Conservation (phyloP, 2,888 invertebrate genomes). For the Leptinotarsa tumamoca region DNA sequence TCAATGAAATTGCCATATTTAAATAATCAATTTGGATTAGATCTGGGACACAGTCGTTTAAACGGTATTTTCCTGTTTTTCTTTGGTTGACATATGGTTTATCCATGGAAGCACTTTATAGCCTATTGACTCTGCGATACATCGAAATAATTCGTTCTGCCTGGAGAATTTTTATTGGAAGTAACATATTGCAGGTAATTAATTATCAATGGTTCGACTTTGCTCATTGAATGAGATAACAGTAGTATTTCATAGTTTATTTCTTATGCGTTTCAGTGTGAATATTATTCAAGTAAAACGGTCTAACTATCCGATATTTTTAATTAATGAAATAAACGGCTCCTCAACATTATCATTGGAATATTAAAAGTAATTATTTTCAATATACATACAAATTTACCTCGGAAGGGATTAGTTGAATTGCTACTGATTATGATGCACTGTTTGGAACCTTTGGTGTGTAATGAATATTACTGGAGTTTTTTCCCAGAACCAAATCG, state of each 20-base stretch:
- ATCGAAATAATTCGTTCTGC: slow-evolving; percentile 13
- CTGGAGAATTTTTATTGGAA: slow-evolving; percentile 26
- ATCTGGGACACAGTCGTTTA: slow-evolving; percentile 21
- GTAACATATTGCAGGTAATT: slow-evolving; percentile 28
- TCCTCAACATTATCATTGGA: too few species aligned
- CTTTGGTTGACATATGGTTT: slow-evolving; percentile 25
- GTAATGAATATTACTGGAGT: too few species aligned
- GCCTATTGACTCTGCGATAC: slow-evolving; percentile 31
- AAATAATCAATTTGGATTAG: not conserved
- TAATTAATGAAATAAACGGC: too few species aligned
- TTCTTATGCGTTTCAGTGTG: not conserved
- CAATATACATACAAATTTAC: too few species aligned
- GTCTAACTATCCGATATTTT: too few species aligned
- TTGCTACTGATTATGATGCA: too few species aligned
- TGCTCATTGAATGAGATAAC: not conserved
- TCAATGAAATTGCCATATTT: slow-evolving; percentile 1
- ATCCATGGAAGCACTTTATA: slow-evolving; percentile 15
- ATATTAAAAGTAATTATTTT: too few species aligned
- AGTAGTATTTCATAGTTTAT: not conserved
- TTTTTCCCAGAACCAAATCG: too few species aligned
- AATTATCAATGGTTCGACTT: slow-evolving; percentile 22
- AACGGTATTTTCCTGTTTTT: slow-evolving; percentile 31
- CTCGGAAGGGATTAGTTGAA: too few species aligned
- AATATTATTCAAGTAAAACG: too few species aligned
- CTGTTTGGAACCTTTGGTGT: too few species aligned